Percentiles rank a stretch among this genome's conserved stretches.
Conservation (phyloP, 2,888 invertebrate species). For the Synanthedon tipuliformis region DNA sequence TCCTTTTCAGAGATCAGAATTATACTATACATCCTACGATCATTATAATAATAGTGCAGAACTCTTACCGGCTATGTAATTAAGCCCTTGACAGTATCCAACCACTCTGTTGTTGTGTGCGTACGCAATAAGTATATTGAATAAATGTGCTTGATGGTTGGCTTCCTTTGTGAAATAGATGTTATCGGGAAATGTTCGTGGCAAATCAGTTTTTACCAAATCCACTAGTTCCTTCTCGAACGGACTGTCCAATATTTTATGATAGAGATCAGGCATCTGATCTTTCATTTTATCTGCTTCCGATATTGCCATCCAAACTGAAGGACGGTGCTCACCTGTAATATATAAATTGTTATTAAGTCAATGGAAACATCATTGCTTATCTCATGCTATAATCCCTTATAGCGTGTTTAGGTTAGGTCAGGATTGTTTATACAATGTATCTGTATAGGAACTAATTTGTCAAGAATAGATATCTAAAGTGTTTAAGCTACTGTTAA, state of each 20-base stretch:
- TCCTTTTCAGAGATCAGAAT: neutral
- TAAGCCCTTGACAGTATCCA: conserved; percentile 95
- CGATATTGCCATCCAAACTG: conserved; percentile 89
- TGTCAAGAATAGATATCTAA: too few relatives aligned
- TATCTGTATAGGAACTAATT: too few relatives aligned
- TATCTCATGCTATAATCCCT: too few relatives aligned
- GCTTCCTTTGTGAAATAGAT: conserved; percentile 87
- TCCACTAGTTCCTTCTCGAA: conserved; percentile 81
- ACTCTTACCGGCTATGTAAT: conserved; percentile 83
- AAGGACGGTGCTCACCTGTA: conserved; percentile 70
- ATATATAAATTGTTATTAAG: neutral
- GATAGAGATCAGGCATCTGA: conserved; percentile 75
- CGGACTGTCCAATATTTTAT: conserved; percentile 75
- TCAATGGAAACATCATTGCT: too few relatives aligned
- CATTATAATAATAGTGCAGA: neutral
- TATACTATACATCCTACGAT: too few relatives aligned
- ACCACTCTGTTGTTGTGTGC: conserved; percentile 88
- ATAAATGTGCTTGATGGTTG: conserved; percentile 80
- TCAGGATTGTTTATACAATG: too few relatives aligned
- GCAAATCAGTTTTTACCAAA: conserved; percentile 88
- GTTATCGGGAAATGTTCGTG: conserved; percentile 95
- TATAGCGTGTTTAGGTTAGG: too few relatives aligned
- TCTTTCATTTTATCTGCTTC: conserved; percentile 79
- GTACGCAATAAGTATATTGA: conserved; percentile 87
- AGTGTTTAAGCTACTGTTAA: too few relatives aligned